Evolutionary conservation across 2,113 vertebrate genomes (phyloP), one percentile per base, ranked within the genome.

Genomic region (Phalacrocorax brasilianus): DNA sequence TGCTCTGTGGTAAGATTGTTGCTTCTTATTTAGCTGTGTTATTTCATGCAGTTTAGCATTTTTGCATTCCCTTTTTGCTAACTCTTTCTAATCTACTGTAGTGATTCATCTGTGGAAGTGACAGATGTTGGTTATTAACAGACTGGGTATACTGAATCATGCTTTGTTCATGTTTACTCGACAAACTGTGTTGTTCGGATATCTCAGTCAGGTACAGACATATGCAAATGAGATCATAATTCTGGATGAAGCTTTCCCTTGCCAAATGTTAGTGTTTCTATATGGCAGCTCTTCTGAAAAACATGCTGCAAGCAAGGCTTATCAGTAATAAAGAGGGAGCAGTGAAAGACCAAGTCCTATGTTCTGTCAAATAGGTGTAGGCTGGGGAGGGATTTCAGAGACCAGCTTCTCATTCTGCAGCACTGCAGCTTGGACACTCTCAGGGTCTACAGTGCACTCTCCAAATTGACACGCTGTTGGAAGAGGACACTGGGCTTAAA

Each of bases 1-100:
- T 84, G 98, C 98, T 80, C 95, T 99, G 33, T 99, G 99, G 99
- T 99, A 97, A 99, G 99, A 87, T 20, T 19, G 16, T 52, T 78
- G 13, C 20, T 75, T 62, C 45, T 79, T 93, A 50, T 78, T 91
- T 95, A 61, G 32, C 87, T 79, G 52, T 63, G 13, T 79, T 92
- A 52, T 52, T 87, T 80, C 24, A 44, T 38, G 38, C 52, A 38
- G 18, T 58, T 91, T 47, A 62, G 17, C 45, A 3, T 89, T 79
- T 95, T 94, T 68, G 44, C 42, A 30, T 91, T 93, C 21, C 32
- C 9, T 81, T 95, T 83, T 58, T 63, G 38, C 73, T 52, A 73
- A 35, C 9, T 90, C 56, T 84, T 63, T 76, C 52, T 86, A 58
- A 24, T 65, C 19, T 63, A 2, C 56, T 72, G 35, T 47, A 55